Percentiles rank a stretch among this genome's conserved stretches.
These are phyloP conservation scores for Metopolophium dirhodum DNA, from an alignment of 1,140 invertebrate genomes.

Conservation along the genomic window DNA sequence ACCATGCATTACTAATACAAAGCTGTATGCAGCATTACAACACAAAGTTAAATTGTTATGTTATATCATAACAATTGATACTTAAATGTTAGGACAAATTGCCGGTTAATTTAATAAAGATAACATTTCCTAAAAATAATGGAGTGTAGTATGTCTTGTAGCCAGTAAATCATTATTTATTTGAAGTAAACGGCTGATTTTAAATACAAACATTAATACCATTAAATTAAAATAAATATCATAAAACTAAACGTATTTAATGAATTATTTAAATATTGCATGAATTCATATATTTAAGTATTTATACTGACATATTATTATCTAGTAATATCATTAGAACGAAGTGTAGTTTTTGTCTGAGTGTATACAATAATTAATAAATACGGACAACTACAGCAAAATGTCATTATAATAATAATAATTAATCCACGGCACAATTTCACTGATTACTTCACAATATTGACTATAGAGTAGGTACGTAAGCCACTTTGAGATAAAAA, in stretches of 20 bases:
- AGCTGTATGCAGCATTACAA: not conserved
- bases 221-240: not conserved
- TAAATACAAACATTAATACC: not conserved
- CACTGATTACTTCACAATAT: not conserved
- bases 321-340: not conserved
- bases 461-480: not conserved
- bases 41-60: not conserved
- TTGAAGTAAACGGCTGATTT: not conserved
- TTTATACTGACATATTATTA: not conserved
- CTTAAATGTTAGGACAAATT: not conserved
- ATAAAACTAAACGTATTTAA: not conserved
- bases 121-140: not conserved
- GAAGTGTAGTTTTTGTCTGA: not conserved
- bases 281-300: not conserved
- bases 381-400: not conserved
- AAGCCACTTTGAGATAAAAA: not conserved
- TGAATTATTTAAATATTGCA: not conserved
- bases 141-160: not conserved
- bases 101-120: not conserved
- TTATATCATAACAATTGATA: not conserved
- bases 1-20: not conserved
- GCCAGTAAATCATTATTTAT: not conserved
- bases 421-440: not conserved
- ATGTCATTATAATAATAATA: not conserved
- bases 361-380: not conserved